Percentiles rank a stretch among this genome's conserved stretches.
Evolutionary conservation across 2,797 vertebrate genomes (phyloP).

Genomic region (Eulemur rubriventer): DNA sequence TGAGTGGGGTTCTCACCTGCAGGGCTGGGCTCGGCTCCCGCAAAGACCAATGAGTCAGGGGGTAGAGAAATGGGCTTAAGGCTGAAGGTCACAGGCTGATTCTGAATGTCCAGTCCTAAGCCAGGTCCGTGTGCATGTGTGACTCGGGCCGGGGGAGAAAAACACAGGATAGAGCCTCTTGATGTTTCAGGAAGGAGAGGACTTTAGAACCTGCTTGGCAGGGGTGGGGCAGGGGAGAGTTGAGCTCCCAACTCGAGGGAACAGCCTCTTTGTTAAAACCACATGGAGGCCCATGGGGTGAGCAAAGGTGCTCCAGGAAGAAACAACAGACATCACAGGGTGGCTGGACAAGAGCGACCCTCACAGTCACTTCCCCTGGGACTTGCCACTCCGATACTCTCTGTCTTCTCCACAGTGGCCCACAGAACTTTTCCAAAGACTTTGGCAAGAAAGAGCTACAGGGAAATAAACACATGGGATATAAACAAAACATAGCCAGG

Average conservation of each 20-base stretch:
- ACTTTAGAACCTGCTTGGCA: neutral
- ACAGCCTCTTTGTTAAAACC: neutral
- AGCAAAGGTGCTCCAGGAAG: neutral
- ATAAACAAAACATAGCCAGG: neutral
- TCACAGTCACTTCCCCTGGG: neutral
- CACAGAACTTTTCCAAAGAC: neutral
- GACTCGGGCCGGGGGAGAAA: neutral
- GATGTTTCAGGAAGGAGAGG: neutral
- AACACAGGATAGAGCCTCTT: neutral
- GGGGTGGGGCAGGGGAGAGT: neutral
- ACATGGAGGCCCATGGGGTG: neutral
- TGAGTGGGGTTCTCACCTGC: conserved; percentile 83
- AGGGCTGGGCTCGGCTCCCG: neutral
- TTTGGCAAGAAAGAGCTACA: neutral
- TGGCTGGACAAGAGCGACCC: neutral
- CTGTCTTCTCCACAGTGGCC: neutral
- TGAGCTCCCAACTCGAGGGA: neutral
- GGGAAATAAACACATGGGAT: neutral
- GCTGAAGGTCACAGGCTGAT: neutral
- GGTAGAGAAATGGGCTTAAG: conserved; percentile 52
- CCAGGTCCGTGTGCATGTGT: neutral
- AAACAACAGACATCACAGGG: accelerated
- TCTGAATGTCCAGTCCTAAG: neutral
- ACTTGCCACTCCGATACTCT: neutral
- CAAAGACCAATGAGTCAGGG: neutral